Evolutionary conservation across 2,797 vertebrate species (phyloP).

Genomic region (Diglossa cyanea): DNA sequence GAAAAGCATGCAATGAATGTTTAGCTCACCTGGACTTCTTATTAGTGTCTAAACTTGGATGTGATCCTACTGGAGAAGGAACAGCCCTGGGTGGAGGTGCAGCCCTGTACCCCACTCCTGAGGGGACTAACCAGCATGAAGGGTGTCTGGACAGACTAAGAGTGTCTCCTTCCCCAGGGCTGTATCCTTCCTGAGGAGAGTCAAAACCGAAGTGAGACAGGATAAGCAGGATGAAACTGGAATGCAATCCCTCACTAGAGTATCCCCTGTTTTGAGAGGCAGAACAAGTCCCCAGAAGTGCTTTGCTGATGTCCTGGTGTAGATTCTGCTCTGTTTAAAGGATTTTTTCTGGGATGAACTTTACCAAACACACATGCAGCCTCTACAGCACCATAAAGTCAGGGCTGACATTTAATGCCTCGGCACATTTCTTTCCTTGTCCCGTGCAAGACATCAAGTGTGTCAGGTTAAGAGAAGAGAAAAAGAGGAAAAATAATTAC

Average conservation of each 20-base stretch:
- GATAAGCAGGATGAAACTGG: background rate
- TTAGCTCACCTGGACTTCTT: background rate
- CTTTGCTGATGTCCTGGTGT: background rate
- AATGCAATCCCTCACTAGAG: background rate
- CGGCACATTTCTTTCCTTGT: background rate
- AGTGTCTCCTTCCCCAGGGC: rapidly evolving
- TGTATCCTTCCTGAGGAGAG: background rate
- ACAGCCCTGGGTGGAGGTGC: background rate
- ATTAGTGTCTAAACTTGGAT: background rate
- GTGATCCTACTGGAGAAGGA: background rate
- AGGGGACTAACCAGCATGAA: background rate
- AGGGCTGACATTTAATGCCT: constrained; percentile 41
- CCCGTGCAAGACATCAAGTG: background rate
- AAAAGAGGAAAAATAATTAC: constrained; percentile 16
- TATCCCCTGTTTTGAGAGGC: background rate
- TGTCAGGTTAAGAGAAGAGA: constrained; percentile 3
- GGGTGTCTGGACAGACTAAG: too few species aligned
- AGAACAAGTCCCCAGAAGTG: background rate
- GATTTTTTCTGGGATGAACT: constrained; percentile 11
- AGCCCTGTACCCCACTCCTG: background rate
- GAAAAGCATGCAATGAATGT: background rate
- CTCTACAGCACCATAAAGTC: background rate
- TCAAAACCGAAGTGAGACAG: background rate
- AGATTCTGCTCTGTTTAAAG: background rate
- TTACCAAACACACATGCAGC: background rate